A percentile compares a stretch with the other conserved stretches of the same genome.
phyloP scores from a whole-genome alignment of 2,113 vertebrate genomes.

The Misgurnus anguillicaudatus region DNA sequence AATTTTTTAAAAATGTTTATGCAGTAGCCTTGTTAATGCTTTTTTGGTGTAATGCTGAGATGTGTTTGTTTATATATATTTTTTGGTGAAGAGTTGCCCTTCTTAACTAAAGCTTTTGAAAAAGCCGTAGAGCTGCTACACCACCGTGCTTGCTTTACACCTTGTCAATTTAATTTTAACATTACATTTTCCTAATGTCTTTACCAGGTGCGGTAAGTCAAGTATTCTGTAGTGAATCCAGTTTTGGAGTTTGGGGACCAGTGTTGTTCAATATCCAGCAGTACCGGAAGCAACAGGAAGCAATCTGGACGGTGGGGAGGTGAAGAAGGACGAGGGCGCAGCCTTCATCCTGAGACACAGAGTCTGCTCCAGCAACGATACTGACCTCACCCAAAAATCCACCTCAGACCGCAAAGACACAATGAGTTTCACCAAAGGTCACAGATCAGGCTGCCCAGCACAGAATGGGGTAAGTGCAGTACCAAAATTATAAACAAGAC shows the following conservation, averaged over 20 bases:
- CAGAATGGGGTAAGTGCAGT: constrained; percentile 65
- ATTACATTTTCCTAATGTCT: neutral
- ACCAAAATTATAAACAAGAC: neutral
- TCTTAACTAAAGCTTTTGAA: no score
- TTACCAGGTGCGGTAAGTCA: neutral
- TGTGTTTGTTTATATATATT: no score
- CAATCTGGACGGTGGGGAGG: constrained; percentile 76
- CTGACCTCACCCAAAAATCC: constrained; percentile 13
- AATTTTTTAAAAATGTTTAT: neutral
- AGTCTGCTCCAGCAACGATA: constrained; percentile 48
- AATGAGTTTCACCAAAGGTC: constrained; percentile 62
- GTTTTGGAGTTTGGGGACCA: constrained; percentile 11
- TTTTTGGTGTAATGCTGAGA: no score
- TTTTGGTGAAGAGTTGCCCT: no score
- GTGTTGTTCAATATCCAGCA: constrained; percentile 49
- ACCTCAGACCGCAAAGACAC: constrained; percentile 46
- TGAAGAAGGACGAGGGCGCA: constrained; percentile 64
- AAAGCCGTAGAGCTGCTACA: no score
- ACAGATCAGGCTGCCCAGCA: constrained; percentile 58
- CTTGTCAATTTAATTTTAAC: no score
- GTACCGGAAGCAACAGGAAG: constrained; percentile 21
- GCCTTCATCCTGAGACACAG: constrained; percentile 73
- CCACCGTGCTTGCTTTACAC: no score
- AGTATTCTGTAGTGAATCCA: neutral
- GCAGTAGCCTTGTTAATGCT: no score